Percentiles rank a stretch among this genome's conserved stretches.
phyloP scores from a whole-genome alignment of 2,888 invertebrate species.

The Buathra laborator region DNA sequence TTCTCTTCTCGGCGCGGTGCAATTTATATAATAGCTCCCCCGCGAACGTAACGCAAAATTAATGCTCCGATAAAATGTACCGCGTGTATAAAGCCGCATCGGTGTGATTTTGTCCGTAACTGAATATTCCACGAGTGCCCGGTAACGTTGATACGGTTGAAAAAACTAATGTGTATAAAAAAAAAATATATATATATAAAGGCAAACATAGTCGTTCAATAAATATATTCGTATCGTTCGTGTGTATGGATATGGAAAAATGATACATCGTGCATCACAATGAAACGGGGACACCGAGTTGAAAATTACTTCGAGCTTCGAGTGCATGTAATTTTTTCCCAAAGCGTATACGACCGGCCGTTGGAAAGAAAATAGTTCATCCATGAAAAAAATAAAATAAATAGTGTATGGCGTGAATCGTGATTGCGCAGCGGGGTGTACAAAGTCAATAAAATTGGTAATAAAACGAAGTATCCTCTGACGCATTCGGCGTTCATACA shows the following conservation, averaged over 20 bases:
- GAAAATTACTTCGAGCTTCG: slow-evolving; percentile 1
- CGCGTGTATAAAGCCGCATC: not conserved
- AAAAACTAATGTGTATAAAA: slow-evolving; percentile 1
- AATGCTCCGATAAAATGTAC: slow-evolving; percentile 37
- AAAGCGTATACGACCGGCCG: not conserved
- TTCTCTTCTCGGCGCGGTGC: not conserved
- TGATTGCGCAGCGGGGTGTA: slow-evolving; percentile 38
- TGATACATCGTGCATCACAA: not conserved
- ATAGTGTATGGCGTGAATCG: slow-evolving; percentile 41
- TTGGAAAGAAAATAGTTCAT: slow-evolving; percentile 58
- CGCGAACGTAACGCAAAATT: slow-evolving; percentile 18
- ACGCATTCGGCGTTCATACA: slow-evolving; percentile 25
- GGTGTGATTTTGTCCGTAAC: slow-evolving; percentile 35
- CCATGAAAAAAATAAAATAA: slow-evolving; percentile 50
- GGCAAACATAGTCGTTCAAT: slow-evolving; percentile 23
- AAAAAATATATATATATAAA: not conserved
- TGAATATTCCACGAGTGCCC: slow-evolving; percentile 15
- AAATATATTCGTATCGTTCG: slow-evolving; percentile 28
- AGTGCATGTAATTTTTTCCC: not conserved
- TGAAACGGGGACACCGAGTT: not conserved
- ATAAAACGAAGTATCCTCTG: slow-evolving; percentile 61
- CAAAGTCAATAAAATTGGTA: slow-evolving; percentile 68
- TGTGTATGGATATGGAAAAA: not conserved
- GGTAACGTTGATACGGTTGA: not conserved
- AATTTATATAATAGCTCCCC: slow-evolving; percentile 30